Base-by-base conservation (phyloP, 37 sponge, comb jelly and placozoan species). In the Diacarnus erythraeanus region DNA sequence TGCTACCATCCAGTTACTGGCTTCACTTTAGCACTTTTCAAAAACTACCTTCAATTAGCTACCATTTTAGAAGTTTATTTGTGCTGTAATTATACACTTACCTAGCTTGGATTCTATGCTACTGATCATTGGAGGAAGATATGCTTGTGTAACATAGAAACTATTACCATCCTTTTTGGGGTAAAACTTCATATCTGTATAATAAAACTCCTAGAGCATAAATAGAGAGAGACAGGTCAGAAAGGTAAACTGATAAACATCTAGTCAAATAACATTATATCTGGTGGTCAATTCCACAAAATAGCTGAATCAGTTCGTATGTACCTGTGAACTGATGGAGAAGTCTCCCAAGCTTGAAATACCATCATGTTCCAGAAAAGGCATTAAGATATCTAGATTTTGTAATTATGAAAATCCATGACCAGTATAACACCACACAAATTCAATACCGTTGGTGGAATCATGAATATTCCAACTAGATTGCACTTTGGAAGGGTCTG, bases 281-380 rank as follows among this genome's bases (percentile, higher is more conserved):
- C n/a, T n/a, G n/a, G n/a, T n/a, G n/a, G n/a, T 35, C 37, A 31
- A 5, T 20, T 20, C 5, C 37, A 20, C 33, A 41, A 72, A 1
- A 59, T 1, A 38, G 64, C 15, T 22, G 64, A 17, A n/a, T 0
- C 21, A 63, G 20, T 63, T 10, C 37, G 35, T 4, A 17, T 57
- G 6, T 33, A 94, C 95, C 89, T 94, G 95, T 9, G 95, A 94
- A 34, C 81, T 91, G 51, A 94, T 42, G 9, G 92, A 54, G 79
- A 91, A 94, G 18, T 82, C 84, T 0, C 82, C 83, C 30, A 94
- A 59, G 1, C 59, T 75, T 12, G 64, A 57, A 34, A 80, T 80
- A 18, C 81, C 81, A 33, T 76, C 42, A n/a, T 84, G 74, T 1
- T 76, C 23, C 34, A 94, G 60, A 30, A 94, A 94, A 6, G 92